phyloP scores from a whole-genome alignment of 2,113 vertebrate genomes.

The Hylia prasina region DNA sequence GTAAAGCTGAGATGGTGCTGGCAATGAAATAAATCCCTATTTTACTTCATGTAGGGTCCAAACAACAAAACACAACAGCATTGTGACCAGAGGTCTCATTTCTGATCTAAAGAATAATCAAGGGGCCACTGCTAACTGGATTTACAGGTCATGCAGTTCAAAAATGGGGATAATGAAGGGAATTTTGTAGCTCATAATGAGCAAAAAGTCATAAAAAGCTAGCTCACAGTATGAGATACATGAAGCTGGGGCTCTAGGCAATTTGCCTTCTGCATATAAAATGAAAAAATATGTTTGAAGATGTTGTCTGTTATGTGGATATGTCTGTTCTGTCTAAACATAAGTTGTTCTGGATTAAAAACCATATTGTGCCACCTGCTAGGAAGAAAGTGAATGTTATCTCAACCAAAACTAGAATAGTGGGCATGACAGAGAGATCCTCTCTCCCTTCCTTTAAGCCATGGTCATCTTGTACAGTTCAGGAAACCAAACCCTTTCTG shows the following conservation, averaged over 20 bases:
- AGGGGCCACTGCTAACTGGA: neutral
- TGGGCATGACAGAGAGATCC: neutral
- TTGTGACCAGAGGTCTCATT: neutral
- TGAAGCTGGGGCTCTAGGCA: neutral
- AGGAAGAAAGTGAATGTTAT: neutral
- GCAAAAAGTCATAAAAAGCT: neutral
- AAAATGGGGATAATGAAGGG: neutral
- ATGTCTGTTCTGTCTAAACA: neutral
- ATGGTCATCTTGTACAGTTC: neutral
- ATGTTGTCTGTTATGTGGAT: neutral
- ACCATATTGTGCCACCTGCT: neutral
- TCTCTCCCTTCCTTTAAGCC: neutral
- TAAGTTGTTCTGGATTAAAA: neutral
- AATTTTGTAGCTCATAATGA: neutral
- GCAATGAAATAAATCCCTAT: neutral
- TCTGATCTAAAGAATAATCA: neutral
- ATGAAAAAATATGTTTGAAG: neutral
- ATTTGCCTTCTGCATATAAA: neutral
- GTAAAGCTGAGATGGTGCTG: neutral
- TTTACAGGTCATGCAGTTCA: neutral
- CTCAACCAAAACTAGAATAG: neutral
- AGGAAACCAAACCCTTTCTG: neutral
- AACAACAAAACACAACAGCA: neutral
- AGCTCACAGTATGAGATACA: neutral
- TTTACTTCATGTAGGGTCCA: neutral